phyloP scores from a whole-genome alignment of 2,113 vertebrate species.

The Phaetusa simplex region DNA sequence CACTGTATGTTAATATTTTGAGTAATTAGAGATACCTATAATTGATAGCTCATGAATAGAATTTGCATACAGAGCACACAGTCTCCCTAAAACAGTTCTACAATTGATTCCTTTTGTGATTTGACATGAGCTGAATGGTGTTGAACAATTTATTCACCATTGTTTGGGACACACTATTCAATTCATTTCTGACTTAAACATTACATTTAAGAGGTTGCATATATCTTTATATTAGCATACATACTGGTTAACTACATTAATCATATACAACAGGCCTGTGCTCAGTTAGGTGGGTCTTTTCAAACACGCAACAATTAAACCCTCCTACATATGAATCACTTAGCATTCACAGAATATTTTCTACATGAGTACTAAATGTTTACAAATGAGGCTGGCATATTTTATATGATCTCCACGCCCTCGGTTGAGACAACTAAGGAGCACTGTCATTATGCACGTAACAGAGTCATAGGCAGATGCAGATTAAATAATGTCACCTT shows the following conservation, averaged over 20 bases:
- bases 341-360: slow-evolving; percentile 28
- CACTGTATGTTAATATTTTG: not conserved
- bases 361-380: slow-evolving; percentile 26
- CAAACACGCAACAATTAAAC: slow-evolving; percentile 13
- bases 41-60: not conserved
- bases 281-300: slow-evolving; percentile 37
- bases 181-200: not conserved
- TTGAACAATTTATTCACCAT: not conserved
- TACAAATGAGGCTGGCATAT: slow-evolving; percentile 29
- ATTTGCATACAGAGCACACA: not conserved
- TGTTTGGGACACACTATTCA: not conserved
- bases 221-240: not conserved
- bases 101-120: not conserved
- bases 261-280: not conserved
- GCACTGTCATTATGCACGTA: not conserved
- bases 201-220: not conserved
- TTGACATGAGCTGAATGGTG: not conserved
- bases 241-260: not conserved
- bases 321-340: slow-evolving; percentile 30
- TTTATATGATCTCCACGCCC: not conserved
- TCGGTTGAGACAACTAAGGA: not conserved
- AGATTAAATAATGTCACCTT: slow-evolving; percentile 12
- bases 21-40: not conserved
- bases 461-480: not conserved
- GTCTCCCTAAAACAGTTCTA: not conserved